phyloP scores from a whole-genome alignment of 2,888 invertebrate genomes.

The Thereva unica region DNA sequence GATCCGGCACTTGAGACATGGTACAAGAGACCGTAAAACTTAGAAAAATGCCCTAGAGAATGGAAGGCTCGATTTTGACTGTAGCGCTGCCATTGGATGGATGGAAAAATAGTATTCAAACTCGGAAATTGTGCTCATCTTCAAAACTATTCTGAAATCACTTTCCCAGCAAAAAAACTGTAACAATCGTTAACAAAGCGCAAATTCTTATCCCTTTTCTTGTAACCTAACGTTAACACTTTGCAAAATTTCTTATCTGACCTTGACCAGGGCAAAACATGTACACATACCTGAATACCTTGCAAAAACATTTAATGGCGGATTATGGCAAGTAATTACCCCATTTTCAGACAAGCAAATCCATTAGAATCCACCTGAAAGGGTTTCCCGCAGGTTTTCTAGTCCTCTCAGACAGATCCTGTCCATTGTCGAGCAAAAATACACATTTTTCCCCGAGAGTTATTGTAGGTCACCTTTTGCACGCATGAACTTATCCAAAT shows the following conservation, averaged over 20 bases:
- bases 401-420: background rate
- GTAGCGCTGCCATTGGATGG: no score
- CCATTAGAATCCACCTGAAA: constrained; percentile 29
- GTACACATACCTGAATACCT: constrained; percentile 4
- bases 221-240: no score
- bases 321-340: constrained; percentile 14
- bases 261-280: background rate
- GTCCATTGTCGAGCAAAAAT: constrained; percentile 3
- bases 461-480: constrained; percentile 2
- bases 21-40: no score
- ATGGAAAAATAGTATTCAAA: no score
- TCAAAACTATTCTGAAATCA: no score
- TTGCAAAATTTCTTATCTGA: background rate
- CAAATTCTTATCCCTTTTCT: no score
- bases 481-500: background rate
- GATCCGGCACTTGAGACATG: no score
- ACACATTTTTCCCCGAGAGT: background rate
- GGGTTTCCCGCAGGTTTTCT: constrained; percentile 13
- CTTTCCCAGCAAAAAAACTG: no score
- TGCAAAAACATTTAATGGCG: constrained; percentile 18
- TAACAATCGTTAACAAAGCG: no score
- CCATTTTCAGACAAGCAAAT: constrained; percentile 1
- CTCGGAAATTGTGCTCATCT: no score
- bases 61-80: no score
- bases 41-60: no score